Conservation (phyloP, 2,797 vertebrate genomes). For the Uromys caudimaculatus region DNA sequence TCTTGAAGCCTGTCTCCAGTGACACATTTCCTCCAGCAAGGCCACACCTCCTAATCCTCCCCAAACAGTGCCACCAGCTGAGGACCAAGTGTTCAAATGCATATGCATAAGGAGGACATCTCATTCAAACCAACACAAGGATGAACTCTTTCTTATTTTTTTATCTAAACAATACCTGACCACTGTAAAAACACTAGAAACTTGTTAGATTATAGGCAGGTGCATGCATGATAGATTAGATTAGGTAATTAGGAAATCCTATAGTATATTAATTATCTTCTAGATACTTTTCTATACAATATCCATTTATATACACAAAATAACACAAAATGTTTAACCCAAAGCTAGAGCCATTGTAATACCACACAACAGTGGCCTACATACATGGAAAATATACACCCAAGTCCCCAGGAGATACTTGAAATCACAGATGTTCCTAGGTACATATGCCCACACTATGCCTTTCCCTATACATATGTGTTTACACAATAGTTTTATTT, state of each 20-base stretch:
- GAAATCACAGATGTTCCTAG: not conserved
- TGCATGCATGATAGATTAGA: not conserved
- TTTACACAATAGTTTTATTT: not conserved
- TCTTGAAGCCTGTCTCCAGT: not conserved
- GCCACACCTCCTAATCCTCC: not conserved
- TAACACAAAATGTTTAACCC: not conserved
- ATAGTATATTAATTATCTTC: not conserved
- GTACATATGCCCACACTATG: not conserved
- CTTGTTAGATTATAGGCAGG: not conserved
- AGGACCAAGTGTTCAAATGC: not conserved
- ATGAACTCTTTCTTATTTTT: not conserved
- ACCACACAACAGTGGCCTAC: not conserved
- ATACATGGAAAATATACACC: not conserved
- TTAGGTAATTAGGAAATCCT: not conserved
- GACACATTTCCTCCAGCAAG: not conserved
- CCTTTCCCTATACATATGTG: not conserved
- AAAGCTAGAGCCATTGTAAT: not conserved
- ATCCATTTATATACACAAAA: not conserved
- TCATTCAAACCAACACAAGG: not conserved
- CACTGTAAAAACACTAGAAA: not conserved
- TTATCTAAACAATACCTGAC: not conserved
- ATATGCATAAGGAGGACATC: too few species aligned
- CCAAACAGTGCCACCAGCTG: not conserved
- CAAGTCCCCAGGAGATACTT: not conserved
- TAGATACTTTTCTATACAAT: not conserved